These are phyloP conservation scores for Mormyrus iriodes DNA, from an alignment of 2,113 vertebrate genomes.

Conservation along the genomic window DNA sequence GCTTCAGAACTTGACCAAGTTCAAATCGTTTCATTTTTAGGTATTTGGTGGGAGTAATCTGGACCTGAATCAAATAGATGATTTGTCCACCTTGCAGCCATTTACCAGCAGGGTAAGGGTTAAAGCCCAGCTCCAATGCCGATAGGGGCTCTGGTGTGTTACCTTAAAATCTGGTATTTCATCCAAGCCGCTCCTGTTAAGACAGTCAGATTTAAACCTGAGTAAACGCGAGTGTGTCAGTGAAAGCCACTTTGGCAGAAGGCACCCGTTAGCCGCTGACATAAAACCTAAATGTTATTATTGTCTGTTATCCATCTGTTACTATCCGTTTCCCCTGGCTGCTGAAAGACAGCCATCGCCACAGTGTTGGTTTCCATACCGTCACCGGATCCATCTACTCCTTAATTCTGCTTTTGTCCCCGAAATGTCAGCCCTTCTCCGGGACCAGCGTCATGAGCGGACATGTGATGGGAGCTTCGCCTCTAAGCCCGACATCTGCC, in stretches of 20 bases:
- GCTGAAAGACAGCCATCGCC: neutral
- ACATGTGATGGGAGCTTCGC: neutral
- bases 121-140: neutral
- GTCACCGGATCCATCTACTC: neutral
- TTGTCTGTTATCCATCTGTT: too few species aligned
- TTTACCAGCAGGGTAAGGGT: neutral
- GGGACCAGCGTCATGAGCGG: neutral
- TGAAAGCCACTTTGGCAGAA: constrained; percentile 2
- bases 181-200: neutral
- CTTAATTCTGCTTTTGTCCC: constrained; percentile 3
- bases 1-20: neutral
- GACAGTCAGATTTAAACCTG: neutral
- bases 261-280: neutral
- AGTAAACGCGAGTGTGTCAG: neutral
- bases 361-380: neutral
- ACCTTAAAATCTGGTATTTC: neutral
- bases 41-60: neutral
- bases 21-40: neutral
- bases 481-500: neutral
- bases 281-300: neutral
- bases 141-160: neutral
- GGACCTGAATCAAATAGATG: neutral
- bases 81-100: neutral
- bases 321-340: neutral
- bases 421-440: neutral